Evolutionary conservation across 1,140 invertebrate genomes (phyloP).

Genomic region (Vanessa atalanta): DNA sequence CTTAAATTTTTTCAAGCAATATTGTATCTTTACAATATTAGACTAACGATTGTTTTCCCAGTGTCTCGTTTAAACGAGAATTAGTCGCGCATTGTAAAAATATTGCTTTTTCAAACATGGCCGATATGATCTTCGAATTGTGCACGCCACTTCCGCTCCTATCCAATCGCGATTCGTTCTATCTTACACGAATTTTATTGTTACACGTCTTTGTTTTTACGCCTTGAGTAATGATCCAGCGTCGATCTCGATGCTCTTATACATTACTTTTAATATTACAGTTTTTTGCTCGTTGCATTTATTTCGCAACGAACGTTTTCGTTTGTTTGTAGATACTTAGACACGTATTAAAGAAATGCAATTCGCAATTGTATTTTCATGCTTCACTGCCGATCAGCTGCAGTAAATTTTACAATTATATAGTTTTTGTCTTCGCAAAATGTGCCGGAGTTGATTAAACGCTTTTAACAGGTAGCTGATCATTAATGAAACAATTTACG

Average conservation of each 20-base stretch:
- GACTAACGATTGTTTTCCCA: conserved; percentile 6
- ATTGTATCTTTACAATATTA: conserved; percentile 11
- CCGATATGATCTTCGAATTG: conserved; percentile 28
- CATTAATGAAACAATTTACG: conserved; percentile 45
- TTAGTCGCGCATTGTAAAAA: conserved; percentile 10
- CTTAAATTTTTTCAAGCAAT: conserved; percentile 9
- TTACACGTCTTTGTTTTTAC: conserved; percentile 23
- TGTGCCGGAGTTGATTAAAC: conserved; percentile 36
- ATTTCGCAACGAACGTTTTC: conserved; percentile 1
- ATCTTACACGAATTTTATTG: conserved; percentile 31
- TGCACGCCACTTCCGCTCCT: conserved; percentile 21
- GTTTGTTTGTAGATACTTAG: not conserved
- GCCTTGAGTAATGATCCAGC: conserved; percentile 16
- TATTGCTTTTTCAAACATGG: conserved; percentile 19
- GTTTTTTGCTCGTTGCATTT: conserved; percentile 3
- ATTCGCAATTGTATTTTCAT: conserved; percentile 27
- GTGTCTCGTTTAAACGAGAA: not conserved
- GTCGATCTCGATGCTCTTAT: conserved; percentile 7
- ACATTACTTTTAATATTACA: not conserved
- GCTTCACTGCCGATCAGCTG: conserved; percentile 18
- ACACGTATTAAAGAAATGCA: conserved; percentile 9
- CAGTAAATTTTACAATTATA: conserved; percentile 31
- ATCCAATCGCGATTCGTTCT: conserved; percentile 25
- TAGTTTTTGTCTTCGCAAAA: conserved; percentile 19
- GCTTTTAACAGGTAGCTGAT: conserved; percentile 26